Evolutionary conservation across 1,140 invertebrate genomes (phyloP), one percentile per base, ranked within the genome.

Genomic region (Drosophila ananassae): DNA sequence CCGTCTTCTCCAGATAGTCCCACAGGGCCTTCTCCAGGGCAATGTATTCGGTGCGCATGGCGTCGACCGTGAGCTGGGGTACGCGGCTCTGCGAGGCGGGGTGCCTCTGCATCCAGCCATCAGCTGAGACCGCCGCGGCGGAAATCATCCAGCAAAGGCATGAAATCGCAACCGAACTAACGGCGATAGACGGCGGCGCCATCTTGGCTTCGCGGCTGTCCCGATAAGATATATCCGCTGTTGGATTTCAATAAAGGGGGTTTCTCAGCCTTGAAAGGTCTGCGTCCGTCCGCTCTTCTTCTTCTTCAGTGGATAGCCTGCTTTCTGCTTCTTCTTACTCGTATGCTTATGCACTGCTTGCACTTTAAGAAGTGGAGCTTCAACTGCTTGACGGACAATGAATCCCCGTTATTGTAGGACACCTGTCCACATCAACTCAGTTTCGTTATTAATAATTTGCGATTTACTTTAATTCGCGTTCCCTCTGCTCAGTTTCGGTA

Each of bases 31-130:
- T 72, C 44, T 90, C 87, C 52, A 92, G 69, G 6, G 81, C 69
- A 5, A 95, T 78, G 62, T 95, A 93, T 32, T 94, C 91, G 3
- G 92, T 90, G 30, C 95, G 93, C 54, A 94, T 69, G 39, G 92
- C 72, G 78, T 95, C 95, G 8, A 95, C 92, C 25, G 79, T 59
- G 37, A 73, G 50, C 9, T 48, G 44, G n/a, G 76, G 64, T 5
- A 24, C 54, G 32, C 52, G 62, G 22, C 47, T 46, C 5, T 64
- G 63, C 5, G 41, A 22, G 17, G 41, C 8, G 13, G 41, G 17
- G 6, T 46, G 41, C 41, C 8, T 21, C 8, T 4, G 17, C 50
- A 28, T 21, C 63, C 60, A 66, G 8, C 34, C 47, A 30, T 44
- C 47, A 10, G 44, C 17, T 21, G 44, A 22, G 9, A 21, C 39